A percentile compares a stretch with the other conserved stretches of the same genome.
Evolutionary conservation across 2,888 invertebrate species (phyloP).

Genomic region (Andrena bicolor): DNA sequence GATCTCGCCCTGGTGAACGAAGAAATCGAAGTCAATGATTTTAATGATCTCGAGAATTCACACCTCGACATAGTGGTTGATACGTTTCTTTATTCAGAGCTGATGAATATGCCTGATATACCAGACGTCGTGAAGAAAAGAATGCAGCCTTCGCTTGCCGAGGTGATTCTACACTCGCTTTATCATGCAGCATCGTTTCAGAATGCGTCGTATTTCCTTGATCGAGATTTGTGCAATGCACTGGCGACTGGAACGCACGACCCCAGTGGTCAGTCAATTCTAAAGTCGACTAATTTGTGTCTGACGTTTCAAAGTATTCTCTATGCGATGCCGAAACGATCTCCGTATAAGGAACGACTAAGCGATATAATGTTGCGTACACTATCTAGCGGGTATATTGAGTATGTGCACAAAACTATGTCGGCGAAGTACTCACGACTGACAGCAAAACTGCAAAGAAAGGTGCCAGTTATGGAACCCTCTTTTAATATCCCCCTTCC

Average conservation of each 20-base stretch:
- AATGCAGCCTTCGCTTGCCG: no score
- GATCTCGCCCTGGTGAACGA: background rate
- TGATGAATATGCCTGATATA: background rate
- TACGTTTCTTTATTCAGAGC: rapidly evolving
- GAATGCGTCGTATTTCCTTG: conserved; percentile 1
- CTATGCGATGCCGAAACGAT: background rate
- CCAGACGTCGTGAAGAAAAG: background rate
- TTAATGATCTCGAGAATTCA: conserved; percentile 8
- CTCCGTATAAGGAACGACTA: conserved; percentile 4
- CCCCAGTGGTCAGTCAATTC: background rate
- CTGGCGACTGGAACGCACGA: background rate
- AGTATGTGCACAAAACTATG: background rate
- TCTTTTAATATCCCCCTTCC: background rate
- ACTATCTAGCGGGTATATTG: background rate
- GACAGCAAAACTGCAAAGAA: rapidly evolving
- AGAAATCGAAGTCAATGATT: background rate
- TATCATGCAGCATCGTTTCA: no score
- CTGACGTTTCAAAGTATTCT: no score
- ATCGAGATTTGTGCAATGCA: background rate
- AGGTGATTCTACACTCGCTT: no score
- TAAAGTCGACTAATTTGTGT: background rate
- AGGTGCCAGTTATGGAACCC: background rate
- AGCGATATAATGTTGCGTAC: background rate
- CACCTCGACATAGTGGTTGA: background rate
- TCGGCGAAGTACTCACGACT: background rate